Conservation (phyloP, 1,140 invertebrate species). For the Pristionchus pacificus region DNA sequence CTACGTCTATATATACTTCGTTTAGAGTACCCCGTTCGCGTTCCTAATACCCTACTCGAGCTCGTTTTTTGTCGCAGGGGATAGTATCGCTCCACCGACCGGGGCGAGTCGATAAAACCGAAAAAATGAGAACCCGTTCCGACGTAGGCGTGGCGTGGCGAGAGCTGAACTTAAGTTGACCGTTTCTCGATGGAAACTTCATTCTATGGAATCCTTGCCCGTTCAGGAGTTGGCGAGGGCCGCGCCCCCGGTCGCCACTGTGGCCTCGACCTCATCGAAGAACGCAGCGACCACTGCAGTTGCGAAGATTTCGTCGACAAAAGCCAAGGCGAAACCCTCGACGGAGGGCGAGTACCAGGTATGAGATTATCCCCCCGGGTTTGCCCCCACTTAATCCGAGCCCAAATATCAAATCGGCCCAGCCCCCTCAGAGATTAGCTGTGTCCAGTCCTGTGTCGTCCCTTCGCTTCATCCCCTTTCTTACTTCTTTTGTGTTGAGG, state of each 20-base stretch:
- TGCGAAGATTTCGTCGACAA: conserved; percentile 21
- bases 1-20: no score
- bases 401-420: neutral
- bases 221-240: neutral
- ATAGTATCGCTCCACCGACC: no score
- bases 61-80: no score
- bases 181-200: no score
- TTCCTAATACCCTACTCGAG: no score
- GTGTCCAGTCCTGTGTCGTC: neutral
- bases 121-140: no score
- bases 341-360: conserved; percentile 56
- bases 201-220: no score
- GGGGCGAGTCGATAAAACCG: no score
- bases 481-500: neutral
- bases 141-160: no score
- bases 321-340: conserved; percentile 28
- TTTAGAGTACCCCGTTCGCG: no score
- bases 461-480: neutral
- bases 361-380: conserved; percentile 1
- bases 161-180: neutral
- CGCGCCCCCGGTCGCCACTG: no score
- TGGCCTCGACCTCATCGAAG: neutral
- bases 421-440: neutral
- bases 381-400: neutral
- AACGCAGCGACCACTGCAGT: conserved; percentile 1